Percentiles rank a stretch among this genome's conserved stretches.
Evolutionary conservation across 92 coral and sea anemone species (phyloP).

Genomic region (Actinostola sp.): DNA sequence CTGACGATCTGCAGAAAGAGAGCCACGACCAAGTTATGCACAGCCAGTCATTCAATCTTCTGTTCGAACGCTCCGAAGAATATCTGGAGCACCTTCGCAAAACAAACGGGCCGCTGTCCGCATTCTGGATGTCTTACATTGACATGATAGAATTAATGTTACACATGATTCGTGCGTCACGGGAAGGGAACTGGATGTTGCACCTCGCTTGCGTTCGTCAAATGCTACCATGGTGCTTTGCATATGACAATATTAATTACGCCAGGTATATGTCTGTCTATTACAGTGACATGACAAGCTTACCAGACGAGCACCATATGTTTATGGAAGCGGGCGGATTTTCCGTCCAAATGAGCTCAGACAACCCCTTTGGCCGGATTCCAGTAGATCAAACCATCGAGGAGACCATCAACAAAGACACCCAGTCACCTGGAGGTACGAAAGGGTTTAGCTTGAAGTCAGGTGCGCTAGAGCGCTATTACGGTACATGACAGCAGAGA

Average conservation of each 20-base stretch:
- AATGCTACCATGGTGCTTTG: constrained; percentile 55
- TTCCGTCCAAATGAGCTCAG: constrained; percentile 37
- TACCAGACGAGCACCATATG: constrained; percentile 55
- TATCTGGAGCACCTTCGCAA: constrained; percentile 22
- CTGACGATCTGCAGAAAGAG: constrained; percentile 42
- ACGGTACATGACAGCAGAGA: constrained; percentile 36
- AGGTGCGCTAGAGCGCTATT: constrained; percentile 31
- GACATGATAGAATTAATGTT: constrained; percentile 51
- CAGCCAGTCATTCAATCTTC: constrained; percentile 11
- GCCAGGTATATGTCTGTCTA: constrained; percentile 50
- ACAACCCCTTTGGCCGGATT: constrained; percentile 47
- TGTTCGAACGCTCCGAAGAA: constrained; percentile 23
- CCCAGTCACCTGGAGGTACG: constrained; percentile 49
- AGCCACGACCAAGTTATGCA: constrained; percentile 33
- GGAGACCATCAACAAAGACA: constrained; percentile 41
- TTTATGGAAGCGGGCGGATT: too few relatives aligned
- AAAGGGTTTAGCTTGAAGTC: constrained; percentile 50
- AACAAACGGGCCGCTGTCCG: constrained; percentile 37
- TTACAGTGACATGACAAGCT: constrained; percentile 52
- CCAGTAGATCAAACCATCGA: constrained; percentile 56
- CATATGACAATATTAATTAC: constrained; percentile 49
- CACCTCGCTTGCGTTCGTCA: constrained; percentile 39
- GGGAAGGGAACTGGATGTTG: constrained; percentile 51
- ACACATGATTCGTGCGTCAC: constrained; percentile 47
- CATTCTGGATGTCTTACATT: constrained; percentile 53